Conservation (phyloP, 2,888 invertebrate species). For the Anoplius nigerrimus region DNA sequence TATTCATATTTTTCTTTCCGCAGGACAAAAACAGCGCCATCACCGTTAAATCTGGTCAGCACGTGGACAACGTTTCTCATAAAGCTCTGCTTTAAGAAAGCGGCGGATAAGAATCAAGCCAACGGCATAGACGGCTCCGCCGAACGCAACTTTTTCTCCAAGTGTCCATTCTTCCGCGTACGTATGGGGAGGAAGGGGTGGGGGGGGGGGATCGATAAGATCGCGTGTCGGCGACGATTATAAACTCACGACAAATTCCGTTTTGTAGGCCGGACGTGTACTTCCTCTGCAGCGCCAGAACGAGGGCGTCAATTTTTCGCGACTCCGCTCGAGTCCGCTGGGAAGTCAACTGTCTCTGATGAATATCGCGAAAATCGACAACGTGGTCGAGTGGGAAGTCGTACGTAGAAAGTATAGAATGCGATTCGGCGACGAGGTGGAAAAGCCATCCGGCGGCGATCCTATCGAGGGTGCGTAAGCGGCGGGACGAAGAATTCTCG, state of each 20-base stretch:
- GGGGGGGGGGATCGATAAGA: not conserved
- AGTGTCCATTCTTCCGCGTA: not conserved
- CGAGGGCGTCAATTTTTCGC: conserved; percentile 58
- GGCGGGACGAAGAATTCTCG: too few relatives aligned
- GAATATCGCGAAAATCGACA: conserved; percentile 71
- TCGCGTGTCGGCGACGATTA: conserved; percentile 4
- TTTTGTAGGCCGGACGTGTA: conserved; percentile 67
- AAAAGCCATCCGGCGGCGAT: conserved; percentile 56
- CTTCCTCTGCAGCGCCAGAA: conserved; percentile 64
- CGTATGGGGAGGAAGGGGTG: too few relatives aligned
- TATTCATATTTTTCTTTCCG: not conserved
- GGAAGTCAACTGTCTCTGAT: conserved; percentile 69
- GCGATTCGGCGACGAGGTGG: conserved; percentile 70
- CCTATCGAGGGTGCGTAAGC: not conserved
- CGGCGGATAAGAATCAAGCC: not conserved
- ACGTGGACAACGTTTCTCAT: conserved; percentile 77
- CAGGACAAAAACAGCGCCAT: conserved; percentile 81
- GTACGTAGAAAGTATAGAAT: conserved; percentile 75
- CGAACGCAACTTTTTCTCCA: not conserved
- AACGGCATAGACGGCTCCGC: not conserved
- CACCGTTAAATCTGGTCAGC: conserved; percentile 83
- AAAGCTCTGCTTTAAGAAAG: conserved; percentile 64
- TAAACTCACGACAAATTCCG: not conserved
- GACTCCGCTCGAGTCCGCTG: conserved; percentile 65
- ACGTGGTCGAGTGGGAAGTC: conserved; percentile 76